Base-by-base conservation (phyloP, 92 coral and sea anemone genomes). In the Umimayanthus chanpuru region DNA sequence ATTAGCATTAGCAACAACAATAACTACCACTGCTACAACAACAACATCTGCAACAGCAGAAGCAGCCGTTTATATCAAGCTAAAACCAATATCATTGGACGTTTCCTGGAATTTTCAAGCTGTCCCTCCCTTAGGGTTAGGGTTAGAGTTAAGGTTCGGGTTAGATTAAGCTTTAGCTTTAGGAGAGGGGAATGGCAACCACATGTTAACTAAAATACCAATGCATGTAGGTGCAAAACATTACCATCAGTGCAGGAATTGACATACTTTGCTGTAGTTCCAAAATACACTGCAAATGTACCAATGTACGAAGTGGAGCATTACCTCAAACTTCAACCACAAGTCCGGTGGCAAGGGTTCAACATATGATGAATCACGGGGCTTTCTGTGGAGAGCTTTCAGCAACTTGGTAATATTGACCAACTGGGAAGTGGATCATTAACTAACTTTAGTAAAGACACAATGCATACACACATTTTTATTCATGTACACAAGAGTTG, bases 281-380 rank as follows among this genome's bases (percentile, higher is more conserved):
- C 12, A 8, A 86, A 20, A 16, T 28, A 15, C 5, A 3, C 23
- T 25, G 21, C 44, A 53, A 12, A 53, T 32, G 10, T 47, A 47
- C 50, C 11, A 47, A 53, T 53, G 58, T 53, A 53, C 12, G 12
- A 12, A 53, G 14, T 53, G 58, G 58, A 32, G 38, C 47, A 88
- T 70, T 47, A 97, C 99, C 93, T 92, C 90, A 84, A 95, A 93
- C 55, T 89, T 88, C 25, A 97, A 80, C 98, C 98, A 97, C 65
- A 97, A 80, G 82, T 97, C 99, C 21, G 98, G 93, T 29, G 96
- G 98, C 70, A 97, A 94, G 30, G 98, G 93, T 77, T 94, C 99
- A 2, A 77, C 85, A 36, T 91, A 80, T 9, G 92, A 88, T 0
- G 90, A 67, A 73, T 90, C 96, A 72, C 94, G 92, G 55, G 99